Evolutionary conservation across 1,140 invertebrate species (phyloP).

Genomic region (Lasaia peninsularis): DNA sequence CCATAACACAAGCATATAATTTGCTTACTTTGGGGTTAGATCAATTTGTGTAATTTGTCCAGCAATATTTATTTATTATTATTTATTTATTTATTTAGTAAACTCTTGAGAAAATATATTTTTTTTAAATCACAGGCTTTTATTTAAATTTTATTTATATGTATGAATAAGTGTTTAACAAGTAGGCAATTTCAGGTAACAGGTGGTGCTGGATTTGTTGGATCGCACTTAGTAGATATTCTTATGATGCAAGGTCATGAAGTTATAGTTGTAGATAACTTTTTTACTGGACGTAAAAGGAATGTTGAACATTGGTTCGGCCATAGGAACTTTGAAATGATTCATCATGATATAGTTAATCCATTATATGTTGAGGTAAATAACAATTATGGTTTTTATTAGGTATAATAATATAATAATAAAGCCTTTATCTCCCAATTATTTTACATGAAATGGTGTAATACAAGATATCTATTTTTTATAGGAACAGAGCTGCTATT

Average conservation of each 20-base stretch:
- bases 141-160: constrained; percentile 11
- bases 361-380: constrained; percentile 94
- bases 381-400: constrained; percentile 10
- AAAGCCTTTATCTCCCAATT: too few relatives aligned
- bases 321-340: constrained; percentile 98
- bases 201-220: constrained; percentile 99
- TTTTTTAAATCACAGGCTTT: not conserved
- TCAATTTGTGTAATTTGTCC: too few relatives aligned
- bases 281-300: constrained; percentile 97
- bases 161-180: too few relatives aligned
- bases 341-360: constrained; percentile 99
- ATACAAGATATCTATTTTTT: too few relatives aligned
- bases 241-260: constrained; percentile 98
- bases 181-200: constrained; percentile 83
- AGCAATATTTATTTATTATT: too few relatives aligned
- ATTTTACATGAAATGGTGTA: too few relatives aligned
- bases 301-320: constrained; percentile 99
- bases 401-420: not conserved
- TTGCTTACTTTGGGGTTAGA: too few relatives aligned
- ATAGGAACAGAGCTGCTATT: too few relatives aligned
- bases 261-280: constrained; percentile 98
- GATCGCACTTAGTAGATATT: constrained; percentile 97
- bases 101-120: too few relatives aligned
- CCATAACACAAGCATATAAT: too few relatives aligned
- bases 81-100: too few relatives aligned